These are phyloP conservation scores for Drosophila bocki DNA, from an alignment of 1,140 invertebrate genomes.

Conservation along the genomic window DNA sequence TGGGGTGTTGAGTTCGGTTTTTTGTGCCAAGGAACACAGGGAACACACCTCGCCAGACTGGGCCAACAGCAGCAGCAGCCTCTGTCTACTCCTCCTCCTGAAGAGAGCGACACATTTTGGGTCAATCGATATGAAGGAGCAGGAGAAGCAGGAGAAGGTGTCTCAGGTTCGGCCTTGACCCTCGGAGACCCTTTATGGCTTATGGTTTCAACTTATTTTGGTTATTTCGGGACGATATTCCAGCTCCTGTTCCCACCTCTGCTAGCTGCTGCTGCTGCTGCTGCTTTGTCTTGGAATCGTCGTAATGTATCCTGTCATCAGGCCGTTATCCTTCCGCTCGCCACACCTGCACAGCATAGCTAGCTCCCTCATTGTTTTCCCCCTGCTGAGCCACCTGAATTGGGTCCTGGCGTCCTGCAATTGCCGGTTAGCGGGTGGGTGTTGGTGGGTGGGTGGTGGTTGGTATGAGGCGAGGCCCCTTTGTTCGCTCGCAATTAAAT, in stretches of 20 bases:
- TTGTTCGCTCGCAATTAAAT: conserved; percentile 61
- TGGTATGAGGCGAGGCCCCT: conserved; percentile 9
- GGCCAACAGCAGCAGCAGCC: not conserved
- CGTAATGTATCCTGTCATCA: conserved; percentile 64
- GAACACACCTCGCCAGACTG: conserved; percentile 7
- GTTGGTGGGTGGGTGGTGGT: too few species aligned
- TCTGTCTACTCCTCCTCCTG: not conserved
- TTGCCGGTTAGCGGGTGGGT: not conserved
- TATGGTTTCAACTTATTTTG: conserved; percentile 1
- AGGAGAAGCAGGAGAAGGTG: not conserved
- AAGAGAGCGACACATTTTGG: conserved; percentile 38
- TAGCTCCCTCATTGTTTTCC: not conserved
- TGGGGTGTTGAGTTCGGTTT: conserved; percentile 21
- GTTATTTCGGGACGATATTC: conserved; percentile 1
- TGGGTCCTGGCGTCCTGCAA: conserved; percentile 6
- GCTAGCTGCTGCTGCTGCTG: not conserved
- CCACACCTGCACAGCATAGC: not conserved
- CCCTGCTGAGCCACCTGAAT: conserved; percentile 15
- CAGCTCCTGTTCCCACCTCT: not conserved
- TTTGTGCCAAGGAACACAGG: conserved; percentile 14
- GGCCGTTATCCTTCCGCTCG: conserved; percentile 43
- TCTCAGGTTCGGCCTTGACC: conserved; percentile 3
- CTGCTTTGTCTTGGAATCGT: conserved; percentile 31
- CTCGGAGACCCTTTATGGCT: conserved; percentile 7
- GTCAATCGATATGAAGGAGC: conserved; percentile 33